These are phyloP conservation scores for Thumatha senex DNA, from an alignment of 2,888 invertebrate genomes.

Conservation along the genomic window DNA sequence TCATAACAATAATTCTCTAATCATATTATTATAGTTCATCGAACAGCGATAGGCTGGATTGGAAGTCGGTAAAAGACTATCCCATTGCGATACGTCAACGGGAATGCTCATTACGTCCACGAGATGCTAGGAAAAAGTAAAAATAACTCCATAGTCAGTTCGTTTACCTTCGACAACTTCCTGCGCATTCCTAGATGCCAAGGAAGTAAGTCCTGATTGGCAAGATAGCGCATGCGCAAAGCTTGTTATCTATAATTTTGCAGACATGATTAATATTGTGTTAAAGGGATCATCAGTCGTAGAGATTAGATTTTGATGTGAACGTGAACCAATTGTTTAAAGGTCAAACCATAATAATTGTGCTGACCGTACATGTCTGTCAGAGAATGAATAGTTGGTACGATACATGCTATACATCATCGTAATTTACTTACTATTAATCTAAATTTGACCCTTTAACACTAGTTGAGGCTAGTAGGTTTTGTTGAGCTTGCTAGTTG, in stretches of 20 bases:
- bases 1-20: constrained; percentile 48
- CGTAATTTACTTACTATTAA: constrained; percentile 30
- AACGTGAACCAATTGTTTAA: constrained; percentile 48
- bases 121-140: constrained; percentile 50
- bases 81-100: constrained; percentile 46
- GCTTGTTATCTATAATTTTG: constrained; percentile 51
- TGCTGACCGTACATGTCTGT: constrained; percentile 19
- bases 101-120: constrained; percentile 57
- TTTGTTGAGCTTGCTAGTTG: too few relatives aligned
- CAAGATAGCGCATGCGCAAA: constrained; percentile 48
- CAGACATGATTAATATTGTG: constrained; percentile 50
- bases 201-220: constrained; percentile 53
- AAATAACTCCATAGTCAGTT: constrained; percentile 60
- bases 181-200: constrained; percentile 46
- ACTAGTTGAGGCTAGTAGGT: neutral
- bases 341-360: constrained; percentile 43
- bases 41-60: constrained; percentile 36
- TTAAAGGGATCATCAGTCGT: constrained; percentile 45
- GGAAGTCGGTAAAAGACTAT: constrained; percentile 27
- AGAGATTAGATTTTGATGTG: constrained; percentile 37
- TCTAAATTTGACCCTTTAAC: constrained; percentile 29
- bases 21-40: constrained; percentile 39
- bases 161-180: constrained; percentile 50
- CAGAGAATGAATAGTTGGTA: constrained; percentile 8
- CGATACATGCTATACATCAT: constrained; percentile 14